Evolutionary conservation across 2,888 invertebrate genomes (phyloP).

Genomic region (Agrotis ipsilon): DNA sequence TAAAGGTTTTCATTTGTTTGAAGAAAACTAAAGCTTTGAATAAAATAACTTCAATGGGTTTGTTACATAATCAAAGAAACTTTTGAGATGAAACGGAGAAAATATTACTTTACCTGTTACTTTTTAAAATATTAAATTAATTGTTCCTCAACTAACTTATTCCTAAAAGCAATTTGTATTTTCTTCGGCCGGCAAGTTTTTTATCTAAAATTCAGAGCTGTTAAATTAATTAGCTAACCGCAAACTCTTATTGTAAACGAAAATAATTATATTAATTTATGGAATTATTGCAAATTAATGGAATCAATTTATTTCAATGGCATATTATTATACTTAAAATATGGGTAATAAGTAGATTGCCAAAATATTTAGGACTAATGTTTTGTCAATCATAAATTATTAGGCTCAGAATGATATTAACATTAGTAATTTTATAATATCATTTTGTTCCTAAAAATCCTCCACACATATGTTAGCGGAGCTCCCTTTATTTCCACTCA

Average conservation of each 20-base stretch:
- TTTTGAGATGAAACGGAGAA: neutral
- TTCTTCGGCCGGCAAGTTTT: neutral
- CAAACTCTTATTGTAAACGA: neutral
- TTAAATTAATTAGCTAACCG: constrained; percentile 17
- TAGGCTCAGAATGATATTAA: constrained; percentile 4
- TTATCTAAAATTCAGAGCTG: neutral
- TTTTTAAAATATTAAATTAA: neutral
- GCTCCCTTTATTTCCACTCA: neutral
- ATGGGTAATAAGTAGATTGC: neutral
- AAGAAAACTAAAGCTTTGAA: constrained; percentile 1
- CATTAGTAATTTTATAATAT: constrained; percentile 17
- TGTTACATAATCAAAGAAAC: constrained; percentile 14
- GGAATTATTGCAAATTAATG: constrained; percentile 18
- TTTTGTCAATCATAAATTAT: constrained; percentile 8
- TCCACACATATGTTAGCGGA: too few species aligned
- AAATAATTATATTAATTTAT: neutral
- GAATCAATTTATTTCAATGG: constrained; percentile 16
- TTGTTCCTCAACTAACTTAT: neutral
- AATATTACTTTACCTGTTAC: neutral
- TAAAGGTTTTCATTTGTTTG: neutral
- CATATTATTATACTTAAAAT: neutral
- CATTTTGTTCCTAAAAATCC: neutral
- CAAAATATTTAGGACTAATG: too few species aligned
- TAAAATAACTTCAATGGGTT: neutral
- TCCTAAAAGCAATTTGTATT: too few species aligned